Evolutionary conservation across 1,140 invertebrate species (phyloP).

Genomic region (Lerema accius): DNA sequence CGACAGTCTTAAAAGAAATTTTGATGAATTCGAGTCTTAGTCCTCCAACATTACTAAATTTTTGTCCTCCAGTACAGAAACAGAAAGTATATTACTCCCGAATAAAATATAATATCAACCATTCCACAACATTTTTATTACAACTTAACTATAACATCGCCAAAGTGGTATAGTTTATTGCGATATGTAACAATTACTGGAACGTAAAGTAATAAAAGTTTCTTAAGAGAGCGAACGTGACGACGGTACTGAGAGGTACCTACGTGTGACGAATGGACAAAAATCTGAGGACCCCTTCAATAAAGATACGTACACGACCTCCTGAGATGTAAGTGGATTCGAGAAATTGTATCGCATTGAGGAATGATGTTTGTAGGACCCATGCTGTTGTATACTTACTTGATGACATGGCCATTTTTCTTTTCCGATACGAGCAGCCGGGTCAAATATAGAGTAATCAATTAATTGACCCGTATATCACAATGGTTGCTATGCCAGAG

Average conservation of each 20-base stretch:
- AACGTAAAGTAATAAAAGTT: constrained; percentile 64
- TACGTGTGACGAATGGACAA: constrained; percentile 68
- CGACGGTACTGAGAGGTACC: constrained; percentile 52
- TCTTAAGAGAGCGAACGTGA: constrained; percentile 58
- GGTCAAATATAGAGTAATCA: too few relatives aligned
- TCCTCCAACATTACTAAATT: too few relatives aligned
- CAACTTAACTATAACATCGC: constrained; percentile 5
- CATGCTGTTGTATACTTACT: constrained; percentile 43
- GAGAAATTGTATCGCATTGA: constrained; percentile 57
- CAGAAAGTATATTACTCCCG: too few relatives aligned
- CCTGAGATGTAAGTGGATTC: constrained; percentile 49
- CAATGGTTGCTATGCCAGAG: too few relatives aligned
- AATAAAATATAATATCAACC: too few relatives aligned
- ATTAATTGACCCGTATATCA: too few relatives aligned
- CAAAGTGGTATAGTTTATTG: constrained; percentile 26
- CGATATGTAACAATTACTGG: constrained; percentile 49
- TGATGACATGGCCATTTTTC: neutral
- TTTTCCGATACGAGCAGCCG: too few relatives aligned
- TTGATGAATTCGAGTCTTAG: too few relatives aligned
- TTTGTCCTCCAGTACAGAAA: too few relatives aligned
- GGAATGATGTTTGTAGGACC: constrained; percentile 52
- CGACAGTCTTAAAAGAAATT: too few relatives aligned
- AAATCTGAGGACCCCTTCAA: constrained; percentile 41
- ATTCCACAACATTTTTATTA: neutral
- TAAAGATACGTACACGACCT: constrained; percentile 40